phyloP scores from a whole-genome alignment of 2,113 vertebrate species.

The Rafetus swinhoei region DNA sequence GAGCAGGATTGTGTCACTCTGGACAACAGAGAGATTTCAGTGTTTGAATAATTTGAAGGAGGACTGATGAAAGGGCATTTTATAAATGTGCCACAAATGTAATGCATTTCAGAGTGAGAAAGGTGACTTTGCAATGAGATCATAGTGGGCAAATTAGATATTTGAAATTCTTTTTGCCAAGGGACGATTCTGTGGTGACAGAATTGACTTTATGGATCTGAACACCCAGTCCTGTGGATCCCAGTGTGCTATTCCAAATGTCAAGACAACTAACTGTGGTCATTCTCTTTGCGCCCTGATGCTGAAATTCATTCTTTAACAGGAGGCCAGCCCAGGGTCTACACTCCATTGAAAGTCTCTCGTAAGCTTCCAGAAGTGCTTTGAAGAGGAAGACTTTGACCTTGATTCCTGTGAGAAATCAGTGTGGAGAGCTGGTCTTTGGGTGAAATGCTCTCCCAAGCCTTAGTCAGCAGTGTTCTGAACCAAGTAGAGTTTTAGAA shows the following conservation, averaged over 20 bases:
- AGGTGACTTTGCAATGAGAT: neutral
- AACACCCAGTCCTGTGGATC: neutral
- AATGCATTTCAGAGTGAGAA: conserved; percentile 30
- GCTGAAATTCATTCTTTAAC: neutral
- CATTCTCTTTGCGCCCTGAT: neutral
- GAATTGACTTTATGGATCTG: neutral
- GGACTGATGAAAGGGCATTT: conserved; percentile 61
- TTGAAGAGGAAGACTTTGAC: neutral
- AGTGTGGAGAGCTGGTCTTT: neutral
- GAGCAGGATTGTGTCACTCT: conserved; percentile 69
- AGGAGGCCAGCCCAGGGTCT: neutral
- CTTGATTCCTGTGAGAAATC: conserved; percentile 9
- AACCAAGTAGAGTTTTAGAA: conserved; percentile 46
- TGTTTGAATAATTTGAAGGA: conserved; percentile 55
- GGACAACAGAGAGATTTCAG: conserved; percentile 55
- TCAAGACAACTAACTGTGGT: neutral
- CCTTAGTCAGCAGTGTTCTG: neutral
- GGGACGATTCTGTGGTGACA: neutral
- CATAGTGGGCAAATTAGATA: neutral
- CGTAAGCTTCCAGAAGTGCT: conserved; percentile 6
- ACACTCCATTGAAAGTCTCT: neutral
- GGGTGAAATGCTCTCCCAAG: neutral
- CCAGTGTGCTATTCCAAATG: neutral
- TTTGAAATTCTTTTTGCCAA: conserved; percentile 48
- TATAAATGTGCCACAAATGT: conserved; percentile 5